Base-by-base conservation (phyloP, 2,888 invertebrate genomes). In the Meloe dianella region DNA sequence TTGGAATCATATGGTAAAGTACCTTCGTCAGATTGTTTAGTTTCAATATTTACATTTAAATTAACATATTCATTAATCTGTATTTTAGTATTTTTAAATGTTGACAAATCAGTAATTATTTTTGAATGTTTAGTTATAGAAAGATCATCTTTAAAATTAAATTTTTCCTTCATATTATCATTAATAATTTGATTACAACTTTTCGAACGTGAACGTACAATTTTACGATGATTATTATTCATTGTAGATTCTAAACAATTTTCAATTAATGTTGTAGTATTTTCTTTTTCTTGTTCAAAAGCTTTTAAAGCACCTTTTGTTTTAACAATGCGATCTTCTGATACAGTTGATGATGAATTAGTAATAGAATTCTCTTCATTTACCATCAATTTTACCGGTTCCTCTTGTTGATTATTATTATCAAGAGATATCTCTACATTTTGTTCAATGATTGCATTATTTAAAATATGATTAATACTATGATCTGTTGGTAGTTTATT, bases 391-490 rank as follows among this genome's bases (percentile, higher is more conserved):
- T 58, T 58, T 27, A 22, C n/a, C 14, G 32, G 7, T 1, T 10
- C 17, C 0, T 58, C 58, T 30, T 17, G 14, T 32, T 20, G n/a
- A 30, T 14, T n/a, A n/a, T 20, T 35, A 7, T 12, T 9, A 17
- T 10, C 58, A n/a, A 1, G 22, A 24, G n/a, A 24, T 22, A 22
- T 14, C 14, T 17, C 41, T 3, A 61, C 1, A 54, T 41, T 65
- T 57, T 27, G 14, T 14, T 66, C 63, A 12, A 14, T 41, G 27
- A 17, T 59, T 58, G 38, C 20, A 30, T 57, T 64, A 30, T 64
- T 67, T 24, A 67, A 22, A 17, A 67, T 67, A 38, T 61, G 63
- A 10, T 61, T 56, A 61, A 67, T 67, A 41, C 67, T 67, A 24
- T 67, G 67, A 32, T 67, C 67, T 20, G 67, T 67, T 61, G 60